Evolutionary conservation across 1,140 invertebrate genomes (phyloP), one percentile per base, ranked within the genome.

Genomic region (Palaemon carinicauda): DNA sequence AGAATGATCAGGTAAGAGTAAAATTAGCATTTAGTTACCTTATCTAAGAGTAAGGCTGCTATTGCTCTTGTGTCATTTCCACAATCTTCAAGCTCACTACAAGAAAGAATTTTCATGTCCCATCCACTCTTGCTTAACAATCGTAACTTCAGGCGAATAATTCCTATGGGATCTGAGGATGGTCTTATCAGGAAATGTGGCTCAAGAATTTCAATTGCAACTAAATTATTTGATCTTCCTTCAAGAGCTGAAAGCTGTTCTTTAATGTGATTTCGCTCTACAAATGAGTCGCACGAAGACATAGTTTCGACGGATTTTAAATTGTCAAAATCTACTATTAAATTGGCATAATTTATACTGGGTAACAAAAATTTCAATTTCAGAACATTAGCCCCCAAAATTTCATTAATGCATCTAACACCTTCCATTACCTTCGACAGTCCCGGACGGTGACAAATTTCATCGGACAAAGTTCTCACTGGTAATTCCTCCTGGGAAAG

Each of bases 301-400:
- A 9, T n/a, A 24, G n/a, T 33, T 50, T 56, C 27, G 3, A 21
- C 27, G 10, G 24, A 21, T 19, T 78, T 84, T 24, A 77, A 4
- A 27, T 54, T 33, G 41, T 31, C 31, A 50, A 15, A 17, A 84
- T 84, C 29, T 51, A 65, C 54, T 24, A 84, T 33, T 41, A 84
- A 31, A 84, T 54, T 84, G 50, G 82, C 82, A 84, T 56, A 77
- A 74, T 84, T 84, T 24, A 84, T 75, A n/a, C 60, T 24, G 41
- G 73, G 24, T 33, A 84, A 50, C 3, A 54, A 29, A 78, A 84
- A 84, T 29, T 77, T 84, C 14, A 84, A 41, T 50, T 60, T 77
- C 17, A 84, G 53, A 33, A 84, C 82, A 51, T 52, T 19, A 17
- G 21, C 9, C 56, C 53, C 73, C 41, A 84, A 21, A 31, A 60